These are phyloP conservation scores for Bos taurus DNA, from an alignment of 2,113 vertebrate genomes.

Conservation along the genomic window ARS-UCD2.0 NC_037343.1:80643001-80643500, in stretches of 20 bases:
- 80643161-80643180: constrained; percentile 90
- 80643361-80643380: constrained; percentile 90
- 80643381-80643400: constrained; percentile 86
- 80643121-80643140: fast-evolving
- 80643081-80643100: neutral
- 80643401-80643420: constrained; percentile 85
- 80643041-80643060: neutral
- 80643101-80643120: too few relatives aligned
- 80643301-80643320: neutral
- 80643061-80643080: neutral
- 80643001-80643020: fast-evolving
- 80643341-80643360: constrained; percentile 83
- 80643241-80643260: constrained; percentile 77
- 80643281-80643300: too few relatives aligned
- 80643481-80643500: neutral
- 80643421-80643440: constrained; percentile 82
- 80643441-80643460: constrained; percentile 85
- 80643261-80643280: neutral
- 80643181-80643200: constrained; percentile 89
- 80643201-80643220: constrained; percentile 87
- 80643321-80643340: fast-evolving
- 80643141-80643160: constrained; percentile 89
- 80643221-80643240: constrained; percentile 93
- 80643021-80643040: fast-evolving
- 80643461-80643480: neutral